Percentiles rank a stretch among this genome's conserved stretches.
phyloP scores from a whole-genome alignment of 2,113 vertebrate species.

The Channa argus region DNA sequence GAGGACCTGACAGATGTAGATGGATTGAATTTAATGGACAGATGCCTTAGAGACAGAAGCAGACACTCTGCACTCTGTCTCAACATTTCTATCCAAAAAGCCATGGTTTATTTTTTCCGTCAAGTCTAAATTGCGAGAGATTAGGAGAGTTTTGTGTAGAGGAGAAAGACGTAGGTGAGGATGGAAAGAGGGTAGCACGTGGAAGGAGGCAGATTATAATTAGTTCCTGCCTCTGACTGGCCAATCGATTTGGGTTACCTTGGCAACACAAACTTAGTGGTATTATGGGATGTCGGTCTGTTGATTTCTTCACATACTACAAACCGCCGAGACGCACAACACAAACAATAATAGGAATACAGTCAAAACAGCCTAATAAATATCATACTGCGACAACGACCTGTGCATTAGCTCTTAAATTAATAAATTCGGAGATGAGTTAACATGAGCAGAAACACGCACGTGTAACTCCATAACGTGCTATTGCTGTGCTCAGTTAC shows the following conservation, averaged over 20 bases:
- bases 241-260: conserved; percentile 63
- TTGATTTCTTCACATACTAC: background rate
- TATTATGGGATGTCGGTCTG: conserved; percentile 46
- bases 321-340: background rate
- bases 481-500: background rate
- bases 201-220: conserved; percentile 58
- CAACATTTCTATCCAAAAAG: conserved; percentile 31
- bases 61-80: conserved; percentile 31
- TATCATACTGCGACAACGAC: too few species aligned
- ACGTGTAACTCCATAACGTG: background rate
- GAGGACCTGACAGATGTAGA: conserved; percentile 63
- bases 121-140: conserved; percentile 31
- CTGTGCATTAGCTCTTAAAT: background rate
- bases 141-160: conserved; percentile 19
- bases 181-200: conserved; percentile 17
- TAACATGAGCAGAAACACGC: background rate
- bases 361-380: background rate
- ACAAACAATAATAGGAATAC: background rate
- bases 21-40: conserved; percentile 64
- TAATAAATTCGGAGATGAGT: too few species aligned
- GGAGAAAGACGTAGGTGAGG: background rate
- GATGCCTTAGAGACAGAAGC: conserved; percentile 31
- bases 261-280: conserved; percentile 63
- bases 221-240: conserved; percentile 54
- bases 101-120: conserved; percentile 50